Evolutionary conservation across 2,888 invertebrate species (phyloP), one percentile per base, ranked within the genome.

Genomic region (Drepana falcataria): DNA sequence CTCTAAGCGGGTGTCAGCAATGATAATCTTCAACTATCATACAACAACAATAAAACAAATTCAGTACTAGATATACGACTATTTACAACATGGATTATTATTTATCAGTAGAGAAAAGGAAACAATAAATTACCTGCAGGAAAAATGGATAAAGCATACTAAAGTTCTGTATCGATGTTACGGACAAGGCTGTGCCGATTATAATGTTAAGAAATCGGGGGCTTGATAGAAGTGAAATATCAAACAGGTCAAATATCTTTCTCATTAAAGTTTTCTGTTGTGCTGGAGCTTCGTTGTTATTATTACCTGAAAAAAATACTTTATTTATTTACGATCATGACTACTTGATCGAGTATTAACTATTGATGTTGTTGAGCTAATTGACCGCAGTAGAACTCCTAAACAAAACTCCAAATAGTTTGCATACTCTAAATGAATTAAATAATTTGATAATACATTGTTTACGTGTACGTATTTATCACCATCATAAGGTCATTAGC

Each of bases 111-210:
- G 4, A 58, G 47, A 35, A 55, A 49, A 53, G n/a, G 55, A 58
- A 52, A 40, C 35, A 49, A 35, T 9, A 53, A 61, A 53, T 63
- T 82, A 92, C 92, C 85, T 93, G 92, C 44, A 95, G 83, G 71
- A 94, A 95, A 67, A 93, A 93, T 4, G 95, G 95, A 64, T 92
- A 94, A 47, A 95, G 82, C 91, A 95, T 93, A 58, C 94, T 94
- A 71, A 95, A 95, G 70, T 94, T 94, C 55, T 94, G 92, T 51
- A 94, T 93, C 0, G 94, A 93, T 4, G 94, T 93, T 53, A 94
- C 94, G 4, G 93, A 93, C 35, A 95, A 73, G 0, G 94, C 93
- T 56, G 94, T 91, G 48, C 95, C 95, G 47, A 94, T 82, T 53
- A 94, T 92, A 37, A 95, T 93, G 70, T 94, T 94, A 60, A 94